Evolutionary conservation across 1,140 invertebrate genomes (phyloP).

Genomic region (Sminthurides bifidus): DNA sequence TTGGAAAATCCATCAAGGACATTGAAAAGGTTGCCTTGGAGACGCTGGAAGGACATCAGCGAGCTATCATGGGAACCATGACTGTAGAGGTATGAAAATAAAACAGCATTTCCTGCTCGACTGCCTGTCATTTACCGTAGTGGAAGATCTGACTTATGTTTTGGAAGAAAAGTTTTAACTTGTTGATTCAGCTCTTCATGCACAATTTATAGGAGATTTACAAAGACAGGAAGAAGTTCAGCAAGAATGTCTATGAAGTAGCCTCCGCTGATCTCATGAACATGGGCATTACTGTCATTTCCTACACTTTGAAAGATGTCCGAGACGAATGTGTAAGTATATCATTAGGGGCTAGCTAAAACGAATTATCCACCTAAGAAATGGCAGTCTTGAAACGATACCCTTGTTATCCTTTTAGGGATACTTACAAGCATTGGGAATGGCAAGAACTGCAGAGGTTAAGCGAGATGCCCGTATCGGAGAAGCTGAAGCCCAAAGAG

Average conservation of each 20-base stretch:
- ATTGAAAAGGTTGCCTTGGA: conserved; percentile 64
- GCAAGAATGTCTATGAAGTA: conserved; percentile 90
- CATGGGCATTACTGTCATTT: conserved; percentile 97
- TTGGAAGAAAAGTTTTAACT: not conserved
- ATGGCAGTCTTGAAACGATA: not conserved
- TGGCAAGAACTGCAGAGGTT: conserved; percentile 91
- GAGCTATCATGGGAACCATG: conserved; percentile 98
- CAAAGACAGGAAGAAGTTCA: conserved; percentile 97
- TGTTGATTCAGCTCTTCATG: not conserved
- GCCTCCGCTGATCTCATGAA: conserved; percentile 90
- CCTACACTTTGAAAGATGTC: conserved; percentile 95
- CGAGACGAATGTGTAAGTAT: conserved; percentile 61
- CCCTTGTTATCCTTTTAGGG: conserved; percentile 50
- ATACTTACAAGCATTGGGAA: conserved; percentile 85
- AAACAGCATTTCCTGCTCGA: not conserved
- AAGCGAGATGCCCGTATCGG: conserved; percentile 92
- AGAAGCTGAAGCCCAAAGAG: conserved; percentile 81
- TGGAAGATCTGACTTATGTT: not conserved
- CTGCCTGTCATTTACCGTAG: not conserved
- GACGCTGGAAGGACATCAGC: conserved; percentile 91
- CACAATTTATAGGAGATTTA: conserved; percentile 73
- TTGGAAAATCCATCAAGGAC: conserved; percentile 57
- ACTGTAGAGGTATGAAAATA: conserved; percentile 66
- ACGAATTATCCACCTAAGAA: too few species aligned
- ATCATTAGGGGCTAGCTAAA: too few species aligned